Evolutionary conservation across 2,113 vertebrate genomes (phyloP), one percentile per base, ranked within the genome.

Genomic region (Ranitomeya variabilis): DNA sequence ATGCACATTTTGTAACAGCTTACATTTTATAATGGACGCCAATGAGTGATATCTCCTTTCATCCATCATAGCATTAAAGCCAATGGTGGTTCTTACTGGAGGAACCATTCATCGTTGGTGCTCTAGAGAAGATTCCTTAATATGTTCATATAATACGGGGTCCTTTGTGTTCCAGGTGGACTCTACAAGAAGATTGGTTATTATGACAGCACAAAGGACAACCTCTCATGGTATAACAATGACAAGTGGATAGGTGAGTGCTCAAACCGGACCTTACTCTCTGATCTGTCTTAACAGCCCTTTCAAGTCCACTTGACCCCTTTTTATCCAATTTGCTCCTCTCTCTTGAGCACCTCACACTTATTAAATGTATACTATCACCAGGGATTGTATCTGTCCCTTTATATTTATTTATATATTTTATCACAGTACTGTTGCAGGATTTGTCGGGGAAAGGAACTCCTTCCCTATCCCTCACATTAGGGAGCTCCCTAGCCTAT

Each of bases 151-250:
- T 26, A 26, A 12, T 26, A 26, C n/a, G 0, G 23, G n/a, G 6
- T 3, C 26, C 51, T n/a, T 21, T 80, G 16, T 57, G 12, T 57
- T 80, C 18, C 86, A 98, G 97, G 96, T 57, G 97, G 97, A 0
- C 95, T 96, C 90, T 98, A 98, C 90, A 98, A 97, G 95, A 98
- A 98, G 95, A 98, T 98, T 4, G 97, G 97, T 62, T 98, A 98
- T 94, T 98, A 97, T 9, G 97, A 98, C 93, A 98, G 97, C 95
- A 97, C 96, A 62, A 98, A 98, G 93, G 96, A 97, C 91, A 97
- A 97, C 92, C 96, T 98, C 64, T 97, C 97, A 88, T 98, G 96
- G 97, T 96, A 96, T 90, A 96, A 95, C 91, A 97, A 96, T 12
- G 97, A 98, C 93, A 96, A 95, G 89, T 98, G 97, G 97, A 97